Evolutionary conservation across 2,797 vertebrate genomes (phyloP), one percentile per base, ranked within the genome.

Genomic region (Microcaecilia unicolor): DNA sequence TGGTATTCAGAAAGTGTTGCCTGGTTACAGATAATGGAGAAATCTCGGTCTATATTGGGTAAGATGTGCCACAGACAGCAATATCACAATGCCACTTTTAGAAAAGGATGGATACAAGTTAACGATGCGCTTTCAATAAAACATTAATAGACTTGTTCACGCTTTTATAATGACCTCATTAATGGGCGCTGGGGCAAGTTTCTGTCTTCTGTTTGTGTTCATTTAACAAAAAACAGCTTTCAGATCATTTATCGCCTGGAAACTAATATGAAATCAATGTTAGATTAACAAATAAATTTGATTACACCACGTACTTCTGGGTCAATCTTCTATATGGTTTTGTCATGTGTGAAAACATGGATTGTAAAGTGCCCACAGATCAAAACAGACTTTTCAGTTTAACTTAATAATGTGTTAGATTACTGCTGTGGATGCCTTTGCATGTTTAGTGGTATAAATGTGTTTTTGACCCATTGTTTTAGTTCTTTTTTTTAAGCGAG

Each of bases 1-100:
- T 69, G 88, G 91, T 93, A 95, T 97, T 98, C 92, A 97, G 83
- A 83, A 84, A 88, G 86, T 86, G 93, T 98, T 95, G 93, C 93
- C 87, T 94, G 85, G 95, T 91, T 88, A 98, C 94, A 84, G 87
- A 88, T 89, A 93, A 91, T 88, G 88, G 88, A 80, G 85, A 88
- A 90, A 92, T 92, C 87, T 88, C 80, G 63, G 83, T 87, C 89
- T 93, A 88, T 91, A 94, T 91, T 78, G 87, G 90, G 84, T 87
- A 87, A 91, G 89, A 91, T 90, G 90, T 89, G 86, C 84, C 72
- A 87, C 84, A 86, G 87, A 86, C 90, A 81, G 88, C 81, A 87
- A 82, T 80, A 76, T 86, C 82, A 93, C 92, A 98, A 96, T 91
- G 86, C 83, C 74, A 87, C 86, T 90, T 71, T 86, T 84, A 90